phyloP scores from a whole-genome alignment of 2,797 vertebrate genomes.

The Cephalopachus bancanus region DNA sequence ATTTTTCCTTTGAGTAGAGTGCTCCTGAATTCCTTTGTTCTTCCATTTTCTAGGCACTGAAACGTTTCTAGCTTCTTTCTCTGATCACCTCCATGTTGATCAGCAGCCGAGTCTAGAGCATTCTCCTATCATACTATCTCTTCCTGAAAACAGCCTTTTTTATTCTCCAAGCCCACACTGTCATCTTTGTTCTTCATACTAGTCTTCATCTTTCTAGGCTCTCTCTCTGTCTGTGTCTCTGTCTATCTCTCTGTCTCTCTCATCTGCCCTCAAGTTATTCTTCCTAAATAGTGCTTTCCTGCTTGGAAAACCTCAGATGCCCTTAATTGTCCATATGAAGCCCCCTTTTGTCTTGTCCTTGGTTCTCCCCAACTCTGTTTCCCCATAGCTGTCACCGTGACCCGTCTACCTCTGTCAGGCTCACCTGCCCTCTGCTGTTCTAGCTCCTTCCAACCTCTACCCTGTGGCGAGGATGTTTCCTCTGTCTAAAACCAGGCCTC shows the following conservation, averaged over 20 bases:
- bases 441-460: background rate
- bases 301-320: background rate
- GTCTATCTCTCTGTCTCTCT: too few species aligned
- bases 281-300: background rate
- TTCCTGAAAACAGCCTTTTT: background rate
- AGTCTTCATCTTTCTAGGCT: background rate
- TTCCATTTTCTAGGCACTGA: background rate
- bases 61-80: background rate
- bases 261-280: background rate
- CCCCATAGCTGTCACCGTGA: accelerated
- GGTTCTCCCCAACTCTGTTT: background rate
- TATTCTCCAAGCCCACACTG: background rate
- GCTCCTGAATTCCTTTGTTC: background rate
- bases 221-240: too few species aligned
- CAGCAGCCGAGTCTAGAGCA: background rate
- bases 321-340: background rate
- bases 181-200: background rate
- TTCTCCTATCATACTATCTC: background rate
- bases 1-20: background rate
- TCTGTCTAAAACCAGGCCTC: background rate
- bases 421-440: background rate
- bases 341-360: background rate
- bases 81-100: background rate
- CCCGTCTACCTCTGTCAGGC: background rate
- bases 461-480: background rate